Evolutionary conservation across 2,797 vertebrate species (phyloP).

Genomic region (Xiphorhynchus erythropygius): DNA sequence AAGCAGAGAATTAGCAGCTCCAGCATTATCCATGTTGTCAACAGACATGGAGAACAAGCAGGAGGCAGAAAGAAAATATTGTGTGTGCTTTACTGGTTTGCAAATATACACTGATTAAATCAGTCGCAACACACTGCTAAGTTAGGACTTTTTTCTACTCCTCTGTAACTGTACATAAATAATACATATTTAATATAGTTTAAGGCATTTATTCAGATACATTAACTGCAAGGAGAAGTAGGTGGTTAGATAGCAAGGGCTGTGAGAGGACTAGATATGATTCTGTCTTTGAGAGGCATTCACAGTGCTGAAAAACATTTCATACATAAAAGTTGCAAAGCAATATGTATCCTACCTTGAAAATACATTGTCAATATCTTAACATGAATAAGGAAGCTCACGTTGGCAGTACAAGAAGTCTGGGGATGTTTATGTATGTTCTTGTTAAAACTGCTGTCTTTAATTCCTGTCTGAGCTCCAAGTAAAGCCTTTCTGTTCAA

Average conservation of each 20-base stretch:
- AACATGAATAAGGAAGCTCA: slow-evolving; percentile 18
- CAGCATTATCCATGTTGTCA: background rate
- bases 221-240: background rate
- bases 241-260: background rate
- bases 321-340: background rate
- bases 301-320: background rate
- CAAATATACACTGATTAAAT: background rate
- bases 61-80: background rate
- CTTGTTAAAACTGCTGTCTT: slow-evolving; percentile 14
- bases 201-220: background rate
- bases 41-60: background rate
- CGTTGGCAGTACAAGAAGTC: background rate
- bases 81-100: background rate
- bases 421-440: slow-evolving; percentile 11
- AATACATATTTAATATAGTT: background rate
- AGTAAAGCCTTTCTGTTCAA: background rate
- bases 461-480: background rate
- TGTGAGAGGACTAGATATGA: background rate
- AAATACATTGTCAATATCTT: background rate
- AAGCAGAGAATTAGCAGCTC: slow-evolving; percentile 11
- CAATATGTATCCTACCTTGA: background rate
- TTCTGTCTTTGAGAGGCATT: background rate
- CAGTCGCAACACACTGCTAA: background rate
- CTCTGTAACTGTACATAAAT: background rate
- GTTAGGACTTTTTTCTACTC: background rate